Evolutionary conservation across 2,888 invertebrate species (phyloP).

Genomic region (Trichopoda pennipes): DNA sequence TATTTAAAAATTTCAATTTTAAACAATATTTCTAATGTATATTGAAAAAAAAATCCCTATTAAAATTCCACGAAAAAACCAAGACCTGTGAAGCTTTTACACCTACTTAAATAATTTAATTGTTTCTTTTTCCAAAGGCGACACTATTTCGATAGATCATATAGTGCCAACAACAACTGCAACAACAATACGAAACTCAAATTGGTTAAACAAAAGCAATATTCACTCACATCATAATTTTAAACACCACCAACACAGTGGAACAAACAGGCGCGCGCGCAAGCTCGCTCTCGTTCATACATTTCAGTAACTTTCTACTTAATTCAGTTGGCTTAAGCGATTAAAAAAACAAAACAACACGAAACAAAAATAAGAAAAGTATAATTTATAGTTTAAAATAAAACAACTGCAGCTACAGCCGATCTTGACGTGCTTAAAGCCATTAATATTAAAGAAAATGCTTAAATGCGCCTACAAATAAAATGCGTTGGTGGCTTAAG

Average conservation of each 20-base stretch:
- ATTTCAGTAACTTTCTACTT: slow-evolving; percentile 53
- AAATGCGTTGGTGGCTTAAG: slow-evolving; percentile 65
- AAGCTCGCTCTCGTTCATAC: slow-evolving; percentile 5
- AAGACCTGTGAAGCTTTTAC: slow-evolving; percentile 57
- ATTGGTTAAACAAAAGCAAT: slow-evolving; percentile 29
- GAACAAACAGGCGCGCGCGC: slow-evolving; percentile 38
- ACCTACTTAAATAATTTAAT: slow-evolving; percentile 61
- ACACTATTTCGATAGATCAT: slow-evolving; percentile 53
- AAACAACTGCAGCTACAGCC: slow-evolving; percentile 32
- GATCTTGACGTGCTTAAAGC: slow-evolving; percentile 59
- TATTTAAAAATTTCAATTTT: not conserved
- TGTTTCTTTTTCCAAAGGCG: slow-evolving; percentile 39
- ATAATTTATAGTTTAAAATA: slow-evolving; percentile 58
- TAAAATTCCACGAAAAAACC: slow-evolving; percentile 49
- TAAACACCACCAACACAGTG: slow-evolving; percentile 63
- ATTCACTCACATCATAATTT: slow-evolving; percentile 63
- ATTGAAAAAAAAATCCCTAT: slow-evolving; percentile 28
- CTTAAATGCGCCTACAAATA: slow-evolving; percentile 64
- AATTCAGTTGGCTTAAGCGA: slow-evolving; percentile 50
- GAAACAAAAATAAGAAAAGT: not conserved
- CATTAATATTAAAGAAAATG: slow-evolving; percentile 53
- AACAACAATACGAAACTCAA: slow-evolving; percentile 13
- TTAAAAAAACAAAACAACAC: slow-evolving; percentile 8
- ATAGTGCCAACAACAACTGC: slow-evolving; percentile 34
- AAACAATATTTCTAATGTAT: not conserved